A percentile compares a stretch with the other conserved stretches of the same genome.
These are phyloP conservation scores for Zaprionus tsacasi DNA, from an alignment of 1,140 invertebrate genomes.

Conservation along the genomic window DNA sequence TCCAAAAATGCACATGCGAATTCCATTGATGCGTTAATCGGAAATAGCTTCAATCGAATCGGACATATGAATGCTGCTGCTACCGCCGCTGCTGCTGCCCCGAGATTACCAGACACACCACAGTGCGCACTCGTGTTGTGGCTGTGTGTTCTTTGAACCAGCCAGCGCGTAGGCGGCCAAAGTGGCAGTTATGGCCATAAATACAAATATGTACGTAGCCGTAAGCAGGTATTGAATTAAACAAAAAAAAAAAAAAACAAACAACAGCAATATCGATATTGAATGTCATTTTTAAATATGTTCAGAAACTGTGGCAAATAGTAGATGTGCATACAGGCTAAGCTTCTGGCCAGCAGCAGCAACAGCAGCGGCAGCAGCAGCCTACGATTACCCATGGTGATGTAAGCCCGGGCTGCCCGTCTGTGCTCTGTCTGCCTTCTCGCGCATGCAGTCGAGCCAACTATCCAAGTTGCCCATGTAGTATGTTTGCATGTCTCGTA, in stretches of 20 bases:
- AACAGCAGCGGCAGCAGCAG: conserved; percentile 33
- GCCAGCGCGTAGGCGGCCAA: conserved; percentile 64
- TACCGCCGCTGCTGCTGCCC: neutral
- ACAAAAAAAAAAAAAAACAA: neutral
- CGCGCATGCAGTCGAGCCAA: neutral
- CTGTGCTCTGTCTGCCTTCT: conserved; percentile 31
- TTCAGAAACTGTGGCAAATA: conserved; percentile 60
- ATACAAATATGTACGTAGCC: conserved; percentile 77
- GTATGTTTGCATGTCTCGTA: conserved; percentile 26
- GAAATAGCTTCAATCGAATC: conserved; percentile 22
- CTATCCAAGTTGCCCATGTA: conserved; percentile 3
- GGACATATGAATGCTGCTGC: conserved; percentile 18
- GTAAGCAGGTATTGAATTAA: conserved; percentile 71
- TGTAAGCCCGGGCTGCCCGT: conserved; percentile 32
- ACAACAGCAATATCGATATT: conserved; percentile 31
- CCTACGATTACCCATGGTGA: conserved; percentile 45
- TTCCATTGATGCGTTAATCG: conserved; percentile 17
- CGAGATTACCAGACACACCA: neutral
- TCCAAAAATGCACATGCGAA: conserved; percentile 3
- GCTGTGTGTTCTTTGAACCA: conserved; percentile 43
- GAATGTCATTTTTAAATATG: conserved; percentile 61
- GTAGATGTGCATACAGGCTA: conserved; percentile 63
- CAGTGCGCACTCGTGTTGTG: conserved; percentile 29
- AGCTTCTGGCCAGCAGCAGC: conserved; percentile 35
- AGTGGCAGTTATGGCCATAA: conserved; percentile 81